Evolutionary conservation across 30 jellyfish, hydroid and myxozoan genomes (phyloP).

Genomic region (Aurelia sp.): DNA sequence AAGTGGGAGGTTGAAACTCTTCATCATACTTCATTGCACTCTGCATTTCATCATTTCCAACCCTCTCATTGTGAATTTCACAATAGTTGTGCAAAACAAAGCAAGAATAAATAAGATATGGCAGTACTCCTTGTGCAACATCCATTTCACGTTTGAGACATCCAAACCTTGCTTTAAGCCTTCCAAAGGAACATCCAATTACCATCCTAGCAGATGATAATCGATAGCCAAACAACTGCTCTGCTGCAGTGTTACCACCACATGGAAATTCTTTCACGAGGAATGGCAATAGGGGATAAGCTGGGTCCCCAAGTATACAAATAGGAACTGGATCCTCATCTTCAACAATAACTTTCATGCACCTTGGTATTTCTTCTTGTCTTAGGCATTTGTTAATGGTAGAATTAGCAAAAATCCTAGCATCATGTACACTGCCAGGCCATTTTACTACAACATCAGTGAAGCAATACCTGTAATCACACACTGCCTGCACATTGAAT

Average conservation of each 20-base stretch:
- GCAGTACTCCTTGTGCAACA: background rate
- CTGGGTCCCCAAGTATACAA: constrained; percentile 76
- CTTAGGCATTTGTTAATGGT: constrained; percentile 23
- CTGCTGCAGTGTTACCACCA: constrained; percentile 49
- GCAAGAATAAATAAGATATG: constrained; percentile 38
- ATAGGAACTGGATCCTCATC: constrained; percentile 58
- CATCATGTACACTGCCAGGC: constrained; percentile 78
- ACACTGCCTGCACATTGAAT: constrained; percentile 65
- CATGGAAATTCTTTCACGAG: constrained; percentile 61
- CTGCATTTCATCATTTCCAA: constrained; percentile 21
- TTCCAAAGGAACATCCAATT: constrained; percentile 67
- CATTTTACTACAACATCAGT: constrained; percentile 66
- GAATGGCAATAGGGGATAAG: constrained; percentile 80
- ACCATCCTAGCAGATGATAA: constrained; percentile 72
- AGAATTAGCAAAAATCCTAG: constrained; percentile 45
- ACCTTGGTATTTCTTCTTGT: constrained; percentile 29
- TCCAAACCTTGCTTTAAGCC: constrained; percentile 66
- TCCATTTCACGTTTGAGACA: constrained; percentile 57
- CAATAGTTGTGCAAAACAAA: constrained; percentile 44
- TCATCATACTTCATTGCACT: constrained; percentile 6
- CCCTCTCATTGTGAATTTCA: constrained; percentile 32
- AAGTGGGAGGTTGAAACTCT: constrained; percentile 14
- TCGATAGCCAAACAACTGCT: constrained; percentile 65
- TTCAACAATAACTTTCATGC: constrained; percentile 41
- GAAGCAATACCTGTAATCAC: constrained; percentile 54